Conservation (phyloP, 2,113 vertebrate genomes). For the Nestor notabilis region DNA sequence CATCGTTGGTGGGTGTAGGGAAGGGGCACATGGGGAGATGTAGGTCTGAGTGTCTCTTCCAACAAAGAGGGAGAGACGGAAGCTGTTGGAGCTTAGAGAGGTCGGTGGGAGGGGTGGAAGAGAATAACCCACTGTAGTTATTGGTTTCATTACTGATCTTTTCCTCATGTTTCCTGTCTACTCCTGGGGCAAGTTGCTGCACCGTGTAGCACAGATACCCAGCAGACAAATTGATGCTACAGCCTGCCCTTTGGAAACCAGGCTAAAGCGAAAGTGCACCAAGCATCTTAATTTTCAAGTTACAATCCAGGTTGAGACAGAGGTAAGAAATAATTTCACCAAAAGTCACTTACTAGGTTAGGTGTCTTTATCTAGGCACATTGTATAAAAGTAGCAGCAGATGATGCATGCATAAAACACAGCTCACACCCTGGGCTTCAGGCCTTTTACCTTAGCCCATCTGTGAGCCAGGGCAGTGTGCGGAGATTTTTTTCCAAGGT, state of each 20-base stretch:
- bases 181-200: background rate
- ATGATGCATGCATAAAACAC: fast-evolving
- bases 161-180: background rate
- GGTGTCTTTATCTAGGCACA: fast-evolving
- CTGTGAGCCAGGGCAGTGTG: background rate
- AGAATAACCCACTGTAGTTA: background rate
- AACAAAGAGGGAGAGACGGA: background rate
- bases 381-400: background rate
- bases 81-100: background rate
- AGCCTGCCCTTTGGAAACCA: background rate
- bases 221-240: background rate
- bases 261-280: background rate
- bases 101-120: background rate
- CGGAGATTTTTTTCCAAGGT: background rate
- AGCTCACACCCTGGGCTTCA: background rate
- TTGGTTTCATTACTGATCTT: background rate
- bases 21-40: background rate
- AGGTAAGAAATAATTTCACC: background rate
- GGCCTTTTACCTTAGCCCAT: background rate
- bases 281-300: background rate
- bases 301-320: background rate
- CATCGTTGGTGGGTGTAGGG: fast-evolving
- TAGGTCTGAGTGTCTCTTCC: background rate
- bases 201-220: background rate
- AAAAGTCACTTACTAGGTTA: background rate